Base-by-base conservation (phyloP, 2,888 invertebrate genomes). In the Andrena flavipes region DNA sequence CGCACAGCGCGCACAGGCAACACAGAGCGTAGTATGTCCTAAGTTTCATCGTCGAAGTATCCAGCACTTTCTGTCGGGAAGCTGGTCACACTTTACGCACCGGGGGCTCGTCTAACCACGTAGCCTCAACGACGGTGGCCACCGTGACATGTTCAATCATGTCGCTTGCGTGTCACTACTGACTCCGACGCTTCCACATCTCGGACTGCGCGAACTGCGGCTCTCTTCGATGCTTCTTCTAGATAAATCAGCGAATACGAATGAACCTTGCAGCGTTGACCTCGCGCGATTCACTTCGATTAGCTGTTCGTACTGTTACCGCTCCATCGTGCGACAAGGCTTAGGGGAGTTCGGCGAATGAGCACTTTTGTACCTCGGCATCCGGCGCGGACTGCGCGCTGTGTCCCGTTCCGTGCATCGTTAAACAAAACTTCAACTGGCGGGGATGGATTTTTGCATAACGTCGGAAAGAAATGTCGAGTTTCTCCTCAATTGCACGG, bases 401-500 rank as follows among this genome's bases (percentile, higher is more conserved):
- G 62, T 42, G 68, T 59, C 72, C 56, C 69, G 33, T 54, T 29
- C 62, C 80, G 64, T 87, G 84, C 83, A 87, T 76, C 90, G 87
- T 88, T 88, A 89, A 92, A 90, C 91, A 92, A 91, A 90, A 78
- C 81, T 70, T 84, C 78, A 76, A 60, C 75, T 81, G 89, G 90
- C 82, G 90, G 90, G 89, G 90, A 86, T 87, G 75, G 73, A 87
- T 90, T 91, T 91, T 93, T 93, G 92, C 93, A 92, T 93, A 93
- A 93, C 91, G 88, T 90, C 90, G 90, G 91, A 93, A 93, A 93
- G 91, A 86, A 89, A 89, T 88, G 87, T 51, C 79, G 90, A 93
- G 92, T 93, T 93, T 93, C 93, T 90, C 93, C 85, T 89, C 87
- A 91, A 90, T 93, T 92, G 91, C 90, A 91, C 87, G 86, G 89